Conservation (phyloP, 2,888 invertebrate genomes). For the Plagodis pulveraria region DNA sequence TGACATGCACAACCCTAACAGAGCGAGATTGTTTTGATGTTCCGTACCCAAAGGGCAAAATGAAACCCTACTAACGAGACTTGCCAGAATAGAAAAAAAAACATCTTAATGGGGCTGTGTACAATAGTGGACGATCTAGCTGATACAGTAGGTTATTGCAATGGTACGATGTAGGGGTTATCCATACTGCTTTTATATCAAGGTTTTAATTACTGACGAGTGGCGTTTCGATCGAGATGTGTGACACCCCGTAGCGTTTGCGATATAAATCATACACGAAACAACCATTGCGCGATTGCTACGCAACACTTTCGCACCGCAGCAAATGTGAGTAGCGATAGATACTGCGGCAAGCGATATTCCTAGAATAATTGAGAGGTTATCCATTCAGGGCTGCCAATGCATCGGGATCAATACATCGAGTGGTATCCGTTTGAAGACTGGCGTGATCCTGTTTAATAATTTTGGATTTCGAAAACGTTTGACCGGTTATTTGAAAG, state of each 20-base stretch:
- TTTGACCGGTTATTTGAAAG: slow-evolving; percentile 5
- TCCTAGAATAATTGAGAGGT: slow-evolving; percentile 8
- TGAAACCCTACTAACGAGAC: too few relatives aligned
- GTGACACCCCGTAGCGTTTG: not conserved
- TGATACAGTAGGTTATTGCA: too few relatives aligned
- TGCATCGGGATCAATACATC: slow-evolving; percentile 25
- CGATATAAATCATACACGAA: not conserved
- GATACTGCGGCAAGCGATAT: slow-evolving; percentile 4
- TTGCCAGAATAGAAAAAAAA: too few relatives aligned
- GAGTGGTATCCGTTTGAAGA: slow-evolving; percentile 23
- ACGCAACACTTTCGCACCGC: not conserved
- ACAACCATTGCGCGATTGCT: slow-evolving; percentile 7
- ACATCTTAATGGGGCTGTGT: too few relatives aligned
- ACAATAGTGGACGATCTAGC: too few relatives aligned
- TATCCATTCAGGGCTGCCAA: slow-evolving; percentile 24
- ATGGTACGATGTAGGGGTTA: too few relatives aligned
- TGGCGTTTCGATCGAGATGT: slow-evolving; percentile 5
- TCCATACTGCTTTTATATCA: not conserved
- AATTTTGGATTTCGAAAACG: slow-evolving; percentile 23
- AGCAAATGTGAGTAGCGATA: slow-evolving; percentile 1
- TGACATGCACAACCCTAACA: too few relatives aligned
- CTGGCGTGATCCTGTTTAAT: slow-evolving; percentile 30
- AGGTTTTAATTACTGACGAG: slow-evolving; percentile 5
- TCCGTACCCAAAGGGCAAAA: too few relatives aligned
- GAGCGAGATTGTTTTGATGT: too few relatives aligned